phyloP scores from a whole-genome alignment of 1,140 invertebrate species.

The Drosophila pseudoananassae region DNA sequence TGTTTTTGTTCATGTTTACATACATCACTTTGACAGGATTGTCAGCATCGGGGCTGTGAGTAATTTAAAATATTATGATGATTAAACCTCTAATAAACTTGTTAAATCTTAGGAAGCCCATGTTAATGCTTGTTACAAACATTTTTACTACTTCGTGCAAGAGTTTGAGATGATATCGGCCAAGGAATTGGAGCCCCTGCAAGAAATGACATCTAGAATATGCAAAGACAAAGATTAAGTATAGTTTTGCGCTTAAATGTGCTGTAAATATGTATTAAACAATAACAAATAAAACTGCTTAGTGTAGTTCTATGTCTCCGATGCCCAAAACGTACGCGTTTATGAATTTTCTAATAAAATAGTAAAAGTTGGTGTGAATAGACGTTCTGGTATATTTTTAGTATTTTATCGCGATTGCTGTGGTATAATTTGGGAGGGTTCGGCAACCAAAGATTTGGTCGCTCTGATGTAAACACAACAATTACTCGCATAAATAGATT shows the following conservation, averaged over 20 bases:
- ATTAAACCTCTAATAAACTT: background rate
- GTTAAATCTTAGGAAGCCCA: slow-evolving; percentile 92
- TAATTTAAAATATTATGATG: background rate
- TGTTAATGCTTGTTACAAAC: slow-evolving; percentile 98
- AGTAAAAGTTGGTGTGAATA: too few species aligned
- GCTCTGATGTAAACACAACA: slow-evolving; percentile 23
- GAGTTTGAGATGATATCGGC: slow-evolving; percentile 94
- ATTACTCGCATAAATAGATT: slow-evolving; percentile 2
- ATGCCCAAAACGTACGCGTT: background rate
- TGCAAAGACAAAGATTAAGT: slow-evolving; percentile 85
- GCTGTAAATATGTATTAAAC: slow-evolving; percentile 28
- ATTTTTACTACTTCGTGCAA: slow-evolving; percentile 97
- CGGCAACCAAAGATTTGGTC: background rate
- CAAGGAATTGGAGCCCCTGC: slow-evolving; percentile 95
- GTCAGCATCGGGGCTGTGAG: slow-evolving; percentile 37
- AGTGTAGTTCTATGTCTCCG: too few species aligned
- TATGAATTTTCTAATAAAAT: background rate
- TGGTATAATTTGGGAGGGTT: background rate
- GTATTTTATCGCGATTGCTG: background rate
- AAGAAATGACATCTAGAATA: slow-evolving; percentile 90
- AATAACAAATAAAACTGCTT: slow-evolving; percentile 6
- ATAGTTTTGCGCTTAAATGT: slow-evolving; percentile 9
- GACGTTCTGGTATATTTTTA: background rate
- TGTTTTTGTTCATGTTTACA: slow-evolving; percentile 39
- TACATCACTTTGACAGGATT: slow-evolving; percentile 32